A percentile compares a stretch with the other conserved stretches of the same genome.
phyloP scores from a whole-genome alignment of 1,140 invertebrate species.

The Zaprionus camerounensis region DNA sequence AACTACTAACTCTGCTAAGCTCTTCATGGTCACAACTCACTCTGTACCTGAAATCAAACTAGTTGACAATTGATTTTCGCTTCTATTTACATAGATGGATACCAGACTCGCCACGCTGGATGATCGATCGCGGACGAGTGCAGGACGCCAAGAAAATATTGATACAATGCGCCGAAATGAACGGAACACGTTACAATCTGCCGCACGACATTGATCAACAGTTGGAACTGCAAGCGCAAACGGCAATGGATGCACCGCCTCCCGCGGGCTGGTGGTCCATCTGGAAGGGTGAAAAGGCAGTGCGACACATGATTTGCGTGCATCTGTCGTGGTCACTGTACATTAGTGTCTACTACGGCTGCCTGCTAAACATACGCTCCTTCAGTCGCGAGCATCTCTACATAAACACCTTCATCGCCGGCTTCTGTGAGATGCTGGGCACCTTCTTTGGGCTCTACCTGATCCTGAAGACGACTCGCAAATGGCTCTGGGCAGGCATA shows the following conservation, averaged over 20 bases:
- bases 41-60: too few relatives aligned
- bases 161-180: conserved; percentile 88
- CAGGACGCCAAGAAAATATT: conserved; percentile 90
- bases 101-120: conserved; percentile 94
- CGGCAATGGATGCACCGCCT: conserved; percentile 76
- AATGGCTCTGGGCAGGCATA: conserved; percentile 80
- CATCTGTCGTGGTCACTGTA: conserved; percentile 83
- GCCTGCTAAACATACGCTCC: conserved; percentile 84
- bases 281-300: conserved; percentile 76
- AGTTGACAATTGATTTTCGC: background rate
- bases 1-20: too few relatives aligned
- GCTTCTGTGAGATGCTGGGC: conserved; percentile 82
- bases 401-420: conserved; percentile 81
- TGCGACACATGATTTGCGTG: conserved; percentile 77
- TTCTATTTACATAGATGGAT: conserved; percentile 82
- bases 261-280: conserved; percentile 81
- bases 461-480: conserved; percentile 75
- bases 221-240: conserved; percentile 81
- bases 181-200: conserved; percentile 83
- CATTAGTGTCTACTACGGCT: conserved; percentile 84
- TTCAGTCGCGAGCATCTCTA: conserved; percentile 84
- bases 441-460: conserved; percentile 83
- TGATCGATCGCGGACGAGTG: conserved; percentile 90
- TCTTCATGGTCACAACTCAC: too few relatives aligned
- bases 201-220: conserved; percentile 82